Conservation (phyloP, 2,797 vertebrate species). For the Myiotriccus ornatus region DNA sequence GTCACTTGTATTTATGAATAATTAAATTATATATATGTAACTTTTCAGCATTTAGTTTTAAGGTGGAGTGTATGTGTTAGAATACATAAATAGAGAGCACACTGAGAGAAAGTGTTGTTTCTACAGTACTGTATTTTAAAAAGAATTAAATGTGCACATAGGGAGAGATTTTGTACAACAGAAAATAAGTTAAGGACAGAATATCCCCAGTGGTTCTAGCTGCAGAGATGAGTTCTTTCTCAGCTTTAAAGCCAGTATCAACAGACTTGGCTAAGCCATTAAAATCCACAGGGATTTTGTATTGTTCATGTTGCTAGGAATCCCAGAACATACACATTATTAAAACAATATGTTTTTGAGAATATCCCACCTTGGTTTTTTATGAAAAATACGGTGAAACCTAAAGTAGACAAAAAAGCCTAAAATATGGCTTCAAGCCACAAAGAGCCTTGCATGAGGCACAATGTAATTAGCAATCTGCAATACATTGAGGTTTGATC, state of each 20-base stretch:
- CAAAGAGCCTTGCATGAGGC: not conserved
- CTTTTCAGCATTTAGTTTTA: not conserved
- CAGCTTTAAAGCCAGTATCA: not conserved
- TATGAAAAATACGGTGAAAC: not conserved
- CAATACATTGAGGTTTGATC: not conserved
- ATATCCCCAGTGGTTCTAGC: not conserved
- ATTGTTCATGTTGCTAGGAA: not conserved
- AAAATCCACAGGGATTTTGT: slow-evolving; percentile 1
- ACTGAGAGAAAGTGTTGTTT: not conserved
- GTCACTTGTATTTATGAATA: not conserved
- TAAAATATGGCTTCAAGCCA: not conserved
- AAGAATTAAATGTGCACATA: not conserved
- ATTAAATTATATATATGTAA: not conserved
- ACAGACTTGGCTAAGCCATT: not conserved
- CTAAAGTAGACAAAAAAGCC: not conserved
- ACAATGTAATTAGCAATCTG: not conserved
- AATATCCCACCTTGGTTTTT: not conserved
- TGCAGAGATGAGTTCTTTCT: not conserved
- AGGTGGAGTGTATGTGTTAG: not conserved
- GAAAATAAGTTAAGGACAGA: not conserved
- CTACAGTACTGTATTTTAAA: not conserved
- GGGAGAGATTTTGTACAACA: not conserved
- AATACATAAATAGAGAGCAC: not conserved
- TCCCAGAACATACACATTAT: not conserved
- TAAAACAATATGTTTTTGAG: not conserved